Evolutionary conservation across 2,797 vertebrate genomes (phyloP).

Genomic region (Microtus agrestis): DNA sequence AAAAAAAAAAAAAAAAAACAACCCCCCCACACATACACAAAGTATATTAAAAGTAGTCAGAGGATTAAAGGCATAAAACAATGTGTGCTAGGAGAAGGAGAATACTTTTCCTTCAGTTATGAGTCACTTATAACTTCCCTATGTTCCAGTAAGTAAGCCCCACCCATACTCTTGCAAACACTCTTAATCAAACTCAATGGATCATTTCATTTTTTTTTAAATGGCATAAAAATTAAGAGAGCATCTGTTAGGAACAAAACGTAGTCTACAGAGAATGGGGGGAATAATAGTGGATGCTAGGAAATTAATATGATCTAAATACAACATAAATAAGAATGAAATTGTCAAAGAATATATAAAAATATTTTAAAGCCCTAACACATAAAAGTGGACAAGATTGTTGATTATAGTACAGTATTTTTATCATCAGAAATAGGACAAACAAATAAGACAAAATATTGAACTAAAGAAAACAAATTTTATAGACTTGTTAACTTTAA

Average conservation of each 20-base stretch:
- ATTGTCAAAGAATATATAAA: not conserved
- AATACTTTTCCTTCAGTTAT: not conserved
- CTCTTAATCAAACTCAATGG: not conserved
- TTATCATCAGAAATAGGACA: not conserved
- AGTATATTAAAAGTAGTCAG: not conserved
- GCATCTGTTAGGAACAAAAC: not conserved
- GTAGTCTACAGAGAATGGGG: not conserved
- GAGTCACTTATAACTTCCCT: not conserved
- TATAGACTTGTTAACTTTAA: not conserved
- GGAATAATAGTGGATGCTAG: not conserved
- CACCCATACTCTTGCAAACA: not conserved
- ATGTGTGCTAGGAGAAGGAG: not conserved
- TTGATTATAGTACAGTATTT: not conserved
- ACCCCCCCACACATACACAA: not conserved
- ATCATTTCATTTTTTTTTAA: not conserved
- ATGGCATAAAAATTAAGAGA: not conserved
- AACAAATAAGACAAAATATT: not conserved
- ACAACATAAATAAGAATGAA: not conserved
- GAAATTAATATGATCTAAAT: not conserved
- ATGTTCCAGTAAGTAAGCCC: not conserved
- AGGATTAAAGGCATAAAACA: not conserved
- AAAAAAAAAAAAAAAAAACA: too few species aligned
- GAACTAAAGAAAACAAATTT: not conserved
- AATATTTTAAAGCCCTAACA: not conserved
- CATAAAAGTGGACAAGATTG: not conserved